Base-by-base conservation (phyloP, 2,888 invertebrate genomes). In the Schizotus pectinicornis region DNA sequence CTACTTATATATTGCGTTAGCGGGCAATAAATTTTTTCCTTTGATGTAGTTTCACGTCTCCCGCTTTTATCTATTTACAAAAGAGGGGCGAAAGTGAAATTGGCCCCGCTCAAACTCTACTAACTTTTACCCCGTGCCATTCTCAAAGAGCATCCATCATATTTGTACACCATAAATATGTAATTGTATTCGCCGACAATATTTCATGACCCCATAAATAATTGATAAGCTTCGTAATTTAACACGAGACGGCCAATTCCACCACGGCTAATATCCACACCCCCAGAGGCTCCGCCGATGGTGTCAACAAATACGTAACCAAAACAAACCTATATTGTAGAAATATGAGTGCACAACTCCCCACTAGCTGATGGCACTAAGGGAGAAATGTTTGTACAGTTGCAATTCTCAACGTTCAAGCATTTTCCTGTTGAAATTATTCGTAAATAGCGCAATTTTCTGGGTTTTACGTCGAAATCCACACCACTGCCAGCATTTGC, bases 81-180 rank as follows among this genome's bases (percentile, higher is more conserved):
- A 52, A 12, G 38, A 45, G 53, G 53, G 53, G 53, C n/a, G 53
- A 45, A 41, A 54, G 54, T 39, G 37, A 42, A 54, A 47, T 47
- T 46, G 45, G 45, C 41, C 47, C 41, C 41, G 41, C 54, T 46
- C 47, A 54, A 54, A 54, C 47, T 54, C 54, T 47, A 54, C 53
- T 53, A 53, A 53, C 54, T 47, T 41, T 43, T 47, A 45, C 53
- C 46, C 53, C 45, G 45, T 37, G 53, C 53, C 46, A 53, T 43
- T 53, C 45, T 45, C 53, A 46, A 53, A 45, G 45, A 41, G 42
- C 57, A 57, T 57, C 39, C 52, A 52, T 52, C 46, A 56, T 56
- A 51, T 58, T 58, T 58, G 48, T 53, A 42, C 57, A 48, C 51
- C 37, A 46, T 58, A 48, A 53, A 58, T 53, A 58, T 58, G 42